Percentiles rank a stretch among this genome's conserved stretches.
Conservation (phyloP, 2,113 vertebrate species). For the Myrmecobius fasciatus region DNA sequence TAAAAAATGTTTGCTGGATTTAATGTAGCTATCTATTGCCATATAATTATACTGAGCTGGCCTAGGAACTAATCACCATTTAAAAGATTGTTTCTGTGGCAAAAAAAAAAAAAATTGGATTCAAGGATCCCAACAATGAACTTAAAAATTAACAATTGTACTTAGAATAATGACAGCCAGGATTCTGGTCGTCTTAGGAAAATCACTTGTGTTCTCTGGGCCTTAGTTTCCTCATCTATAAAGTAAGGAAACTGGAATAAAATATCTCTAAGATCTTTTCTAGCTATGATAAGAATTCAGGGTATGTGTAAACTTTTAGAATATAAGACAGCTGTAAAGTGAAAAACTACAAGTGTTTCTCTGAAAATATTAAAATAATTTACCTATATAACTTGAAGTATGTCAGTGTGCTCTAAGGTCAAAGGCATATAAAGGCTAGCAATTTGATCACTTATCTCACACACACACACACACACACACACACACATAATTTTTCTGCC, state of each 20-base stretch:
- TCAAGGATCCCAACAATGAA: background rate
- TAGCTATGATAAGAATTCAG: background rate
- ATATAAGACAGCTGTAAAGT: background rate
- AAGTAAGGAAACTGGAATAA: background rate
- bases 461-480: background rate
- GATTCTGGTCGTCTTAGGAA: background rate
- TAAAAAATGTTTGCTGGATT: background rate
- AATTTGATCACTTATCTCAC: background rate
- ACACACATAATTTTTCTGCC: background rate
- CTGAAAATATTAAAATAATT: background rate
- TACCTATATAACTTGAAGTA: background rate
- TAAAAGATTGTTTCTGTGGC: background rate
- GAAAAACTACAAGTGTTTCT: background rate
- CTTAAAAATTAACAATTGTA: background rate
- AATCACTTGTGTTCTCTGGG: background rate
- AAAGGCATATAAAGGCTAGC: background rate
- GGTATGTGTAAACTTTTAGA: background rate
- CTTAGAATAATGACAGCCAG: background rate
- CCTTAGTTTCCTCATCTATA: background rate
- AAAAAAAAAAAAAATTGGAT: background rate
- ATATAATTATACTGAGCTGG: background rate
- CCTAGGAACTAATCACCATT: background rate
- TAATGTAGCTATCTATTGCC: background rate
- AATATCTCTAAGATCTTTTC: background rate
- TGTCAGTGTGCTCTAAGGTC: background rate